Base-by-base conservation (phyloP, 30 jellyfish, hydroid and myxozoan genomes). In the Clytia hemisphaerica region DNA sequence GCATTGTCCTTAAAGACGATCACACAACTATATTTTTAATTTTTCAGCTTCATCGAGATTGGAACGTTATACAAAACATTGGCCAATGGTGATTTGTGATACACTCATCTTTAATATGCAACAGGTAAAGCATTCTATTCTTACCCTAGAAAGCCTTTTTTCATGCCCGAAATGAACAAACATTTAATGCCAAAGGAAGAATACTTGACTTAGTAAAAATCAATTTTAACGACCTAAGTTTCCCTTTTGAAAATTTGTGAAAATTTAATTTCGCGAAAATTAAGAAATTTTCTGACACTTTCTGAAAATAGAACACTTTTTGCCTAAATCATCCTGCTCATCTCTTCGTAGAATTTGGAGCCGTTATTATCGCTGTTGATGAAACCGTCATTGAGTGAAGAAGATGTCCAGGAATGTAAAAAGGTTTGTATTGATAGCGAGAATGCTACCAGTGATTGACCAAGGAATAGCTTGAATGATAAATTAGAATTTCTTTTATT, bases 51-150 rank as follows among this genome's bases (percentile, higher is more conserved):
- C n/a, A n/a, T n/a, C n/a, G n/a, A 85, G 93, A 31, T 57, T 88
- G 61, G 97, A 88, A 65, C 63, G 97, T 59, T 79, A 82, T 16
- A 76, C 97, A 7, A 93, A 92, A 6, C 97, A 88, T 33, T 88
- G 97, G 97, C 97, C 97, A 19, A 80, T 88, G 95, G 78, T 81
- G 4, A 88, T 88, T 25, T 74, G 97, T 31, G 97, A 88, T 29
- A 88, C 97, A 3, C 67, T 88, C 24, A 69, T 88, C 45, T 88
- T 77, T 51, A 88, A 88, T 49, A 88, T 88, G 97, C 79, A 93
- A 28, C 37, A 81, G 45, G 97, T 87, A 53, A 66, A 84, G 64
- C 15, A n/a, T 16, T 6, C 21, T 50, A 50, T 24, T 53, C 22
- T 53, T 53, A 12, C 0, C 16, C 10, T 53, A 12, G 22, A 53